Evolutionary conservation across 2,888 invertebrate species (phyloP).

Genomic region (Mimumesa dahlbomi): DNA sequence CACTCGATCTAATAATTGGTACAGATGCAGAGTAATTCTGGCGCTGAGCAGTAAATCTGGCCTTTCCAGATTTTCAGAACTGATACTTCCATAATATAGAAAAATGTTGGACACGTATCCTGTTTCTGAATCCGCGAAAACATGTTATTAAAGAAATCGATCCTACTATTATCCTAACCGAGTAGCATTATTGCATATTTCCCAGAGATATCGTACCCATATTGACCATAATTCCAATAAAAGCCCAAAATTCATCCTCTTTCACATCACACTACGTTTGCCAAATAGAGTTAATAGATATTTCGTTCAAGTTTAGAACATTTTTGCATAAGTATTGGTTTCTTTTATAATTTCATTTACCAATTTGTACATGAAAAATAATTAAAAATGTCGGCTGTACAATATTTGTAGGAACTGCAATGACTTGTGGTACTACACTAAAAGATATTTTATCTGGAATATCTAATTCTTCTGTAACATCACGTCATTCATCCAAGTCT

Average conservation of each 20-base stretch:
- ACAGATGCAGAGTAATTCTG: constrained; percentile 46
- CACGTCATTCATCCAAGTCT: constrained; percentile 22
- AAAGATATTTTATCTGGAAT: constrained; percentile 29
- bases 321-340: constrained; percentile 30
- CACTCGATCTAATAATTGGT: constrained; percentile 46
- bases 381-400: constrained; percentile 31
- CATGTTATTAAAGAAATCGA: constrained; percentile 34
- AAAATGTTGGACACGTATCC: constrained; percentile 55
- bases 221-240: too few relatives aligned
- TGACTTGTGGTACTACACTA: constrained; percentile 31
- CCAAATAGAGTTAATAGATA: constrained; percentile 29
- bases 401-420: constrained; percentile 30
- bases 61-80: constrained; percentile 44
- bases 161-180: constrained; percentile 24
- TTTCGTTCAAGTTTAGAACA: constrained; percentile 25
- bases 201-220: too few relatives aligned
- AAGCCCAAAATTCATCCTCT: too few relatives aligned
- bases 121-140: constrained; percentile 43
- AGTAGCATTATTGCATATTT: constrained; percentile 53
- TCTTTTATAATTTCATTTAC: too few relatives aligned
- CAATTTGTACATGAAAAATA: constrained; percentile 23
- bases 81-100: constrained; percentile 58
- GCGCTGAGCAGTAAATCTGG: constrained; percentile 51
- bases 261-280: constrained; percentile 34
- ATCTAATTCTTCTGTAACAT: too few relatives aligned